Evolutionary conservation across 2,888 invertebrate genomes (phyloP), one percentile per base, ranked within the genome.

Genomic region (Hartigia nigra): DNA sequence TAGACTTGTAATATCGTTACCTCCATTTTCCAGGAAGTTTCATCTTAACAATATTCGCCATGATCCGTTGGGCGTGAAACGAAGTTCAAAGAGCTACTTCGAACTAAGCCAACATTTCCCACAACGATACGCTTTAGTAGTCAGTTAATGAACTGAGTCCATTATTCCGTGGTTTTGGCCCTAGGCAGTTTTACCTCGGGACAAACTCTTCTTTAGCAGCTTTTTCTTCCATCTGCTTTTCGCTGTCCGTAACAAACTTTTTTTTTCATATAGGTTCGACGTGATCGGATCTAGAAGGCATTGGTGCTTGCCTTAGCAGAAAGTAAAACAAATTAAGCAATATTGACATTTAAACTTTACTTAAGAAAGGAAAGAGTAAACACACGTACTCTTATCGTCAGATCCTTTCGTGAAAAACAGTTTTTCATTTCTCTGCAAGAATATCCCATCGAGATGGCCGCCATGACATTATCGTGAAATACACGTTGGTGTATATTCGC

Each of bases 31-130:
- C 75, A 36, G 0, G 23, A 11, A 37, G 35, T 75, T 35, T n/a
- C 12, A 12, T 14, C 9, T 34, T 75, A 75, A 75, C 23, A 2
- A 31, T 12, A 74, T 75, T 34, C 37, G 2, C 36, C 75, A 36
- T 34, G 36, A 75, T 75, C 75, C 12, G 75, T 23, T 75, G 14
- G 75, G 75, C 36, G 31, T 36, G 75, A 75, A 75, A 75, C 23
- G 75, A 75, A 75, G 34, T 75, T 75, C 75, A 75, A 75, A 75
- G 75, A 23, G 75, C 34, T 23, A 35, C 36, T 36, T 12, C 35
- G 36, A 35, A 12, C 75, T 14, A 14, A 34, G 32, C 75, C 12
- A 14, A 31, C 75, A 36, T 31, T 37, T 36, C 9, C 36, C 23
- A 12, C 75, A 37, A 23, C 31, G 75, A 75, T 75, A 12, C 34